These are phyloP conservation scores for Nothocercus nigrocapillus DNA, from an alignment of 2,113 vertebrate genomes.

Conservation along the genomic window DNA sequence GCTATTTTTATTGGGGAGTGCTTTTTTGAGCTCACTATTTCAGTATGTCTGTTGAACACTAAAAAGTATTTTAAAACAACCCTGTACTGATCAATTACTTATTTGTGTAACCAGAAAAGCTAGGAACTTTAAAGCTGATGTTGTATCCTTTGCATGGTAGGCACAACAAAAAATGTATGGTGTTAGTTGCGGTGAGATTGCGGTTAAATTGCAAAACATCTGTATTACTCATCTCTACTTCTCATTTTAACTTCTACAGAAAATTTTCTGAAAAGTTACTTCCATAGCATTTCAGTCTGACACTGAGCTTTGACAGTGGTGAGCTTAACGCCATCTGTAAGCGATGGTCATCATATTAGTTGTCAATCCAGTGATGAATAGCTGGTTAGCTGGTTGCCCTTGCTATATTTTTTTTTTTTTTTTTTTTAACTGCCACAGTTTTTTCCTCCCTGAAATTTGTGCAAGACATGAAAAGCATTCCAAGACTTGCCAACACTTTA, in stretches of 20 bases:
- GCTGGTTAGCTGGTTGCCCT: neutral
- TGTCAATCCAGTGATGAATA: neutral
- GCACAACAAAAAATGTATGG: neutral
- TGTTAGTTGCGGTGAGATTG: neutral
- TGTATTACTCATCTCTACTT: neutral
- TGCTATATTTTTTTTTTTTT: neutral
- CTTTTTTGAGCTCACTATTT: neutral
- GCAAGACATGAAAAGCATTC: neutral
- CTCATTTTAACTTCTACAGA: fast-evolving
- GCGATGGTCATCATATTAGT: fast-evolving
- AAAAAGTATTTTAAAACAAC: neutral
- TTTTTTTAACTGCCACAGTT: neutral
- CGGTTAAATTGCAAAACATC: neutral
- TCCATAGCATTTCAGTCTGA: neutral
- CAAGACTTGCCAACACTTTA: neutral
- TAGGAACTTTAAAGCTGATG: neutral
- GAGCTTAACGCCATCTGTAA: neutral
- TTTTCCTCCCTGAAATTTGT: neutral
- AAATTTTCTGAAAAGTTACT: neutral
- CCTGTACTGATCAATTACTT: neutral
- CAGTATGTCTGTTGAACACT: neutral
- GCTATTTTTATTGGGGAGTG: neutral
- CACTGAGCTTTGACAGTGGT: neutral
- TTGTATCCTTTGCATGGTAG: neutral
- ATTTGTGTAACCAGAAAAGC: neutral